Percentiles rank a stretch among this genome's conserved stretches.
Evolutionary conservation across 1,140 invertebrate species (phyloP).

Genomic region (Lanistes nyassanus): DNA sequence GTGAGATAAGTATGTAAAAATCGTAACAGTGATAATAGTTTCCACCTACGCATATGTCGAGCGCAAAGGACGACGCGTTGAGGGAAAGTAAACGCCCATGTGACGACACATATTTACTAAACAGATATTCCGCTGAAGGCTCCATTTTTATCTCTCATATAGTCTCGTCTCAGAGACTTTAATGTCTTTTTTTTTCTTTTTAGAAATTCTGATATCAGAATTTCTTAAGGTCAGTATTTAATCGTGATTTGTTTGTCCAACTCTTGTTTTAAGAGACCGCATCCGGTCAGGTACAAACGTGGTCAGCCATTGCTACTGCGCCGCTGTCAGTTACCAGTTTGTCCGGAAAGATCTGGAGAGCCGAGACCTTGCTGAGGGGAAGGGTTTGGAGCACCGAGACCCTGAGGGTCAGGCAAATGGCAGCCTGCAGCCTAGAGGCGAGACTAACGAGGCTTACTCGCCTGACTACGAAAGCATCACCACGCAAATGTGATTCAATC

Average conservation of each 20-base stretch:
- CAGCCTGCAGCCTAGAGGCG: background rate
- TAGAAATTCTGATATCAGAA: too few species aligned
- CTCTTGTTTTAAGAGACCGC: constrained; percentile 7
- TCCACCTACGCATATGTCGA: too few species aligned
- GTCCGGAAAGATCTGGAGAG: background rate
- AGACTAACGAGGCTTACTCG: background rate
- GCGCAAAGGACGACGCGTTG: too few species aligned
- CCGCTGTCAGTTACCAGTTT: background rate
- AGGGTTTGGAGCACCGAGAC: background rate
- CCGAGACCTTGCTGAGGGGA: background rate
- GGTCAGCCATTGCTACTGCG: constrained; percentile 22
- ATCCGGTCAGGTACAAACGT: constrained; percentile 10
- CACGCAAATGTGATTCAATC: background rate
- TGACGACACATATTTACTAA: too few species aligned
- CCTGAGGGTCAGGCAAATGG: background rate
- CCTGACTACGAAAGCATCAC: background rate
- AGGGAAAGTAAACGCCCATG: too few species aligned
- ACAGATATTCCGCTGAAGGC: too few species aligned
- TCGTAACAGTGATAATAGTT: too few species aligned
- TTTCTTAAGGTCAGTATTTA: too few species aligned
- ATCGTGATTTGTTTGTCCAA: background rate
- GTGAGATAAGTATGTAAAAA: too few species aligned
- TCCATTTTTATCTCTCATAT: too few species aligned
- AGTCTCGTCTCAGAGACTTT: too few species aligned
- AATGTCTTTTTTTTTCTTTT: too few species aligned